Conservation (phyloP, 1,140 invertebrate genomes). For the Bombus cullumanus region DNA sequence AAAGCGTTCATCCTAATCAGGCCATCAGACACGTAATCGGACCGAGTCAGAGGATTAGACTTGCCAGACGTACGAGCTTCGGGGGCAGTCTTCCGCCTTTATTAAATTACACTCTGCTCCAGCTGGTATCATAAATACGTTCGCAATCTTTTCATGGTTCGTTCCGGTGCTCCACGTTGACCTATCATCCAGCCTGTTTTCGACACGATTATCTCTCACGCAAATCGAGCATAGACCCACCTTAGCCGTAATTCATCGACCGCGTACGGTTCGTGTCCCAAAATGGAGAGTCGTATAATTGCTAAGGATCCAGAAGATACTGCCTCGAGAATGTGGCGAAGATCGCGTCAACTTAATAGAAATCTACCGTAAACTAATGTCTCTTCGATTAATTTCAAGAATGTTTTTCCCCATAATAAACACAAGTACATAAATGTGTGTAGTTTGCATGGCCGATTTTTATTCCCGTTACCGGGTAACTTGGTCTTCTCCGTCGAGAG, state of each 20-base stretch:
- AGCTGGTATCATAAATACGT: conserved; percentile 23
- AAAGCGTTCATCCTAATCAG: neutral
- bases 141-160: conserved; percentile 50
- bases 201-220: conserved; percentile 58
- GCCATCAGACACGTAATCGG: neutral
- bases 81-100: neutral
- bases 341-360: conserved; percentile 21
- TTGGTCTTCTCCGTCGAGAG: neutral
- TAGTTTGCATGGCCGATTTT: neutral
- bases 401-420: too few relatives aligned
- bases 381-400: too few relatives aligned
- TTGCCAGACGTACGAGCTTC: neutral
- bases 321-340: neutral
- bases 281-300: conserved; percentile 48
- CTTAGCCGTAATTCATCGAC: conserved; percentile 54
- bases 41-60: neutral
- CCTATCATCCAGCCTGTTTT: conserved; percentile 59
- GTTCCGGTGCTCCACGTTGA: conserved; percentile 42
- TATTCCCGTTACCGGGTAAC: neutral
- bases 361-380: neutral
- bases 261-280: conserved; percentile 15
- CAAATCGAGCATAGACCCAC: conserved; percentile 62
- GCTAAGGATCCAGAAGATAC: neutral
- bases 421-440: neutral
- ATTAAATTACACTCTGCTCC: conserved; percentile 35